phyloP scores from a whole-genome alignment of 1,140 invertebrate genomes.

The Zeugodacus cucurbitae region DNA sequence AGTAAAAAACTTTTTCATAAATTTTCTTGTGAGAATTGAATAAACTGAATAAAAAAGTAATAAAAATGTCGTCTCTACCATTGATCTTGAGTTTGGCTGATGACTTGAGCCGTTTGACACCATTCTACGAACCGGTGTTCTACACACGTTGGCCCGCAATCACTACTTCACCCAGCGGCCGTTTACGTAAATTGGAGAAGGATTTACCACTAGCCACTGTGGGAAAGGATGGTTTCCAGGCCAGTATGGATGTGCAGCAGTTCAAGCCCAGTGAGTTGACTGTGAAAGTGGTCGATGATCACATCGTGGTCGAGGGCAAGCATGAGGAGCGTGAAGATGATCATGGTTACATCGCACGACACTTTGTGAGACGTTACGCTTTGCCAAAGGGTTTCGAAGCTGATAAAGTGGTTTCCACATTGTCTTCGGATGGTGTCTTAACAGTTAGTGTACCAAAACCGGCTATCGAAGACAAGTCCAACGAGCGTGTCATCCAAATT shows the following conservation, averaged over 20 bases:
- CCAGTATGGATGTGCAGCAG: constrained; percentile 84
- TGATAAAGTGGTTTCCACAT: constrained; percentile 73
- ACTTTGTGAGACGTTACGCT: constrained; percentile 77
- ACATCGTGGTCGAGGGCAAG: constrained; percentile 76
- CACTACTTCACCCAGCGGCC: constrained; percentile 45
- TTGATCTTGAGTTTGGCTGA: constrained; percentile 57
- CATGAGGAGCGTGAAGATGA: constrained; percentile 82
- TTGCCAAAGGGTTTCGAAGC: constrained; percentile 76
- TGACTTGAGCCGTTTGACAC: constrained; percentile 54
- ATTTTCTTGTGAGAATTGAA: not conserved
- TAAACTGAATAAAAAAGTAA: constrained; percentile 32
- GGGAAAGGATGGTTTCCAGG: constrained; percentile 75
- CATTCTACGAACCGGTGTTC: constrained; percentile 42
- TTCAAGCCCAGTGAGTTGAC: constrained; percentile 86
- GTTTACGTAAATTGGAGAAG: constrained; percentile 54
- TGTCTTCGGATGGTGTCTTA: constrained; percentile 81
- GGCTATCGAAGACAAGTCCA: constrained; percentile 63
- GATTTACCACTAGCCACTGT: constrained; percentile 46
- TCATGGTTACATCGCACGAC: constrained; percentile 79
- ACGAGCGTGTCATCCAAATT: constrained; percentile 67
- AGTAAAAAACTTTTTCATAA: not conserved
- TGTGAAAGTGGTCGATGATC: constrained; percentile 82
- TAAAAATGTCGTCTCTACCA: constrained; percentile 58
- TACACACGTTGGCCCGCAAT: constrained; percentile 41
- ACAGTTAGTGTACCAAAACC: constrained; percentile 73